Evolutionary conservation across 2,113 vertebrate species (phyloP), one percentile per base, ranked within the genome.

Genomic region (Menidia beryllina): DNA sequence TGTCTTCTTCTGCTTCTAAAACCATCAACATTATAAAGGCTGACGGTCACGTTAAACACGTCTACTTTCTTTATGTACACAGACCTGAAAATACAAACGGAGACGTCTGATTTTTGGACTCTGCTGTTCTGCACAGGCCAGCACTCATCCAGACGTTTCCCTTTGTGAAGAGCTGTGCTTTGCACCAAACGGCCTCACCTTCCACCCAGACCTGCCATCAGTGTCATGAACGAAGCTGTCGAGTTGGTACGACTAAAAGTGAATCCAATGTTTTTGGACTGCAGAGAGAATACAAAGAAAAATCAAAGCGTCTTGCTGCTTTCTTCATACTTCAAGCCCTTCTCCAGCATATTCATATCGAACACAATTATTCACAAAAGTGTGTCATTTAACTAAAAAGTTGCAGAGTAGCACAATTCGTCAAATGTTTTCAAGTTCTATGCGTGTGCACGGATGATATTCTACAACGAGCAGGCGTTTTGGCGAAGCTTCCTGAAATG

Each of bases 111-210:
- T 69, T 74, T 56, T 63, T 50, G 74, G 71, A 55, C 68, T 45
- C 54, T 71, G 47, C 20, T 14, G 48, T 50, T 86, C 82, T 86
- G 79, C 89, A 91, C 87, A 91, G 1, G 64, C 60, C 24, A 78
- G 53, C 30, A 25, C n/a, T 26, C 14, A 49, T 60, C 56, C 57
- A 68, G 74, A 80, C 3, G n/a, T 62, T 77, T 88, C 88, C 85
- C 80, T 90, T 92, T 87, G 63, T 74, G 63, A 81, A 86, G 84
- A 84, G 47, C 75, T 66, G 58, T 73, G 59, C 64, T 82, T 69
- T 64, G 58, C 70, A 39, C 51, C 57, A 85, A 83, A 60, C 57
- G 53, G 80, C 71, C 39, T 83, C 26, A 50, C 79, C 58, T 85
- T 3, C 30, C 72, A 73, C 43, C 10, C 55, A 79, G 14, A 71